Percentiles rank a stretch among this genome's conserved stretches.
phyloP scores from a whole-genome alignment of 1,140 invertebrate genomes.

The Periplaneta americana region DNA sequence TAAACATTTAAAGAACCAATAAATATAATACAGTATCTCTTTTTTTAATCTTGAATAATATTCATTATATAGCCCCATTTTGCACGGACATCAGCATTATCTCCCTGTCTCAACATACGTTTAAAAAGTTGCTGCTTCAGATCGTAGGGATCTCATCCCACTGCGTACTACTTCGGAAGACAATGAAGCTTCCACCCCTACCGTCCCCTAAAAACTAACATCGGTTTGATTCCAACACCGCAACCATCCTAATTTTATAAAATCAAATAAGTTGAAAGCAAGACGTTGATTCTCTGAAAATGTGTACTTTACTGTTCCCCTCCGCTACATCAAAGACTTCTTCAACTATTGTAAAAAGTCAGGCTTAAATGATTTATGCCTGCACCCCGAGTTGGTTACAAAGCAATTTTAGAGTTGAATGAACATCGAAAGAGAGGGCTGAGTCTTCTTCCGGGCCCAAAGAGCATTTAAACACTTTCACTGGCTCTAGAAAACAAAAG shows the following conservation, averaged over 20 bases:
- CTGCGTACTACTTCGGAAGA: background rate
- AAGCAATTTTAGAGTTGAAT: background rate
- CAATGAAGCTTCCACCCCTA: background rate
- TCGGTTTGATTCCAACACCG: background rate
- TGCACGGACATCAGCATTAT: background rate
- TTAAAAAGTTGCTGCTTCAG: background rate
- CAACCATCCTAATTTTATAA: background rate
- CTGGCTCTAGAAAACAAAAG: too few relatives aligned
- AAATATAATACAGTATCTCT: too few relatives aligned
- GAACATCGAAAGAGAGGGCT: background rate
- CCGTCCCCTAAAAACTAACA: background rate
- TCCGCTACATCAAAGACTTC: background rate
- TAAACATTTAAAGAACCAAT: too few relatives aligned
- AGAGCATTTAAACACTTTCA: too few relatives aligned
- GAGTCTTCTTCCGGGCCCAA: too few relatives aligned
- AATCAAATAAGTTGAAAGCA: background rate
- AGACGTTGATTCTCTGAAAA: background rate
- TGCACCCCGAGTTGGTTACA: background rate
- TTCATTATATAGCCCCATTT: too few relatives aligned
- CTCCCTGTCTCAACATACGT: background rate
- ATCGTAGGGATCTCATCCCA: background rate
- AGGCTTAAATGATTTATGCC: background rate
- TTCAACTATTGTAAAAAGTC: background rate
- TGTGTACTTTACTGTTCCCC: background rate
- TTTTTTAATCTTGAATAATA: too few relatives aligned